Conservation (phyloP, 1,140 invertebrate genomes). For the Trachymyrmex septentrionalis region DNA sequence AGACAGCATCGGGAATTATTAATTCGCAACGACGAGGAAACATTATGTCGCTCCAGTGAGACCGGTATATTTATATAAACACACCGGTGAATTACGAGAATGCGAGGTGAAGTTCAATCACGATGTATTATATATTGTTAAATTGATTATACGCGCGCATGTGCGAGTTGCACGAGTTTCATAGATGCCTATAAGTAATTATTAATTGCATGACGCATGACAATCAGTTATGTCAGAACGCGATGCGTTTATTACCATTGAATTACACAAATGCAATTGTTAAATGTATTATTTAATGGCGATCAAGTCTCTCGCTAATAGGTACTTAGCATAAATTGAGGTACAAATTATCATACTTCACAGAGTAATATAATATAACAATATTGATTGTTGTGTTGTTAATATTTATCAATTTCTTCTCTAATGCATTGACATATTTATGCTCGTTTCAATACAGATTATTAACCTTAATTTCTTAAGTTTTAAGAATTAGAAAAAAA, state of each 20-base stretch:
- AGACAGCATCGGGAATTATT: constrained; percentile 43
- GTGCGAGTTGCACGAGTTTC: background rate
- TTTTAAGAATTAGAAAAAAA: too few relatives aligned
- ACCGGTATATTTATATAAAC: constrained; percentile 44
- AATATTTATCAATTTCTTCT: background rate
- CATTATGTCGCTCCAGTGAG: constrained; percentile 8
- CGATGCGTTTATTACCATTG: constrained; percentile 46
- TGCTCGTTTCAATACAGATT: too few relatives aligned
- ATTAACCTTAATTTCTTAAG: too few relatives aligned
- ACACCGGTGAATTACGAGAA: constrained; percentile 32
- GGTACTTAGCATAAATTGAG: background rate
- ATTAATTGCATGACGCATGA: constrained; percentile 53
- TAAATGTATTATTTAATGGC: constrained; percentile 47
- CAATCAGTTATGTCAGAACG: constrained; percentile 16
- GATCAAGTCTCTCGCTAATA: constrained; percentile 38
- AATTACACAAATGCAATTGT: background rate
- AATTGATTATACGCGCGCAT: background rate
- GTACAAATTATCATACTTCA: constrained; percentile 26
- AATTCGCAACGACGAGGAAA: constrained; percentile 21
- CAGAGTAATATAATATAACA: background rate
- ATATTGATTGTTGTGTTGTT: background rate
- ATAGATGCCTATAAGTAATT: constrained; percentile 51
- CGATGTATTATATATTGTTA: constrained; percentile 14
- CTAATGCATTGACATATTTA: background rate
- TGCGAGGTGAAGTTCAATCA: constrained; percentile 24